Base-by-base conservation (phyloP, 35 echinoderm and acorn worm genomes). In the Diadema setosum region DNA sequence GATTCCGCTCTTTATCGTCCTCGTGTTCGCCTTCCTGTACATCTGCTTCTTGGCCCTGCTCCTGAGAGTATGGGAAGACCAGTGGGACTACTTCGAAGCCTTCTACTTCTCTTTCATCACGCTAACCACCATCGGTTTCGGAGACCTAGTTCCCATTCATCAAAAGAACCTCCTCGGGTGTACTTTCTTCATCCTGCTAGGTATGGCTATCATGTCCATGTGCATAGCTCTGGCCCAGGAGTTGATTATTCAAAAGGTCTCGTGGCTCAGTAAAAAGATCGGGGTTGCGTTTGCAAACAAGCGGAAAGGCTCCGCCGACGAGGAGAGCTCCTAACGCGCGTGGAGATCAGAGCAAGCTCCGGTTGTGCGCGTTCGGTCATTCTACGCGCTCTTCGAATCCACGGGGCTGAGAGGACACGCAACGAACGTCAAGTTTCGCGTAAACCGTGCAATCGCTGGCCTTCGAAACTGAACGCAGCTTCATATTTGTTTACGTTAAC, bases 131-230 rank as follows among this genome's bases (percentile, higher is more conserved):
- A 99, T 99, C 37, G 96, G 96, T 11, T 99, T 99, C 42, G 96
- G 96, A 6, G 96, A 99, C 50, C 42, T 94, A 35, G 93, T 94
- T 24, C 96, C 96, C 2, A 37, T 83, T 4, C 89, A 99, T 74
- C 96, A 99, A 78, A 99, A 99, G 75, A 89, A 92, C 42, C 75
- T 94, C 0, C 31, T 99, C 7, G 85, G 81, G 0, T 91, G 85
- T 67, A 92, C 90, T 0, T 94, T 99, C 58, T 91, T 99, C 45
- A 99, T 99, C 26, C 74, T 99, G 25, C 64, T 99, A 36, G 96
- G 96, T 25, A 99, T 99, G 96, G 92, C 96, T 24, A 89, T 99
- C 58, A 99, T 99, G 89, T 94, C 96, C 39, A 99, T 99, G 96
- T 99, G 96, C 42, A 99, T 99, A 36, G 92, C 96, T 11, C 89